These are phyloP conservation scores for Patiria miniata DNA, from an alignment of 35 echinoderm and acorn worm genomes.

Conservation along the genomic window DNA sequence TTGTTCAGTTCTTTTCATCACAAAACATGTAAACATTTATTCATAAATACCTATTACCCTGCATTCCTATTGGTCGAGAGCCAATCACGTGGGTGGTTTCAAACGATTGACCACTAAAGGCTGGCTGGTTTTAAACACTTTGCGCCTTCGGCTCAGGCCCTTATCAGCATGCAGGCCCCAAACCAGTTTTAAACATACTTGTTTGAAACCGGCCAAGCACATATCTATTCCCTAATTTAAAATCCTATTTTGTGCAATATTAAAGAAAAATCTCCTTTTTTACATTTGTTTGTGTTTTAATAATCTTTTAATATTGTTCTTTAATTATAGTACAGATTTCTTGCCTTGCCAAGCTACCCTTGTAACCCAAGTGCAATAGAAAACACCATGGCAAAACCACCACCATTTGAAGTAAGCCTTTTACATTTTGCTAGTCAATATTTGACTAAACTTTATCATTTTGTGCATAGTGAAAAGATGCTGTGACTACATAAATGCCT, in stretches of 20 bases:
- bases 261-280: background rate
- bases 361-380: conserved; percentile 63
- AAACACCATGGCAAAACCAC: conserved; percentile 58
- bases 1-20: background rate
- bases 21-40: background rate
- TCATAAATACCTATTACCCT: background rate
- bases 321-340: conserved; percentile 67
- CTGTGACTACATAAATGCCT: no score
- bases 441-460: no score
- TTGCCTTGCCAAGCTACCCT: conserved; percentile 53
- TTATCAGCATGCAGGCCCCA: no score
- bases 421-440: no score
- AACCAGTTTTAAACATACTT: no score
- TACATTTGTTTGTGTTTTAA: background rate
- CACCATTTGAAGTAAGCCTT: conserved; percentile 75
- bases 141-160: no score
- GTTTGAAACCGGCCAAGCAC: no score
- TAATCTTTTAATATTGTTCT: background rate
- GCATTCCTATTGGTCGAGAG: background rate
- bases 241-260: no score
- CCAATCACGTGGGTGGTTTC: background rate
- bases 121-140: no score
- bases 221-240: no score
- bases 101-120: background rate
- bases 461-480: no score